A percentile compares a stretch with the other conserved stretches of the same genome.
phyloP scores from a whole-genome alignment of 2,113 vertebrate genomes.

The Ciconia maguari region DNA sequence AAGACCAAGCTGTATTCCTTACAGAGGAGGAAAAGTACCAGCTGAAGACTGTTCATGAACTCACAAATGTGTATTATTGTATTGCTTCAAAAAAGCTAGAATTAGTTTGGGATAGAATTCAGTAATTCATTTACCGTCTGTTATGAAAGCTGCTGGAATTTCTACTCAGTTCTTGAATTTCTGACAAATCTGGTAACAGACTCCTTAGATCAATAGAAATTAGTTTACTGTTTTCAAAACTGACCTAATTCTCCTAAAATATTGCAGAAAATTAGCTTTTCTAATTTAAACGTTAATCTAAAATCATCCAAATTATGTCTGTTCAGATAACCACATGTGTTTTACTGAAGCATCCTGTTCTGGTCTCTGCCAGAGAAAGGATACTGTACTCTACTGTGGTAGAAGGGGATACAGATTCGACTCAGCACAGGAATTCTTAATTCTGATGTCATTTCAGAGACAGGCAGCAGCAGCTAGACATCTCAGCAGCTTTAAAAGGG shows the following conservation, averaged over 20 bases:
- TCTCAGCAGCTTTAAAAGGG: neutral
- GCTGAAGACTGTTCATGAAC: neutral
- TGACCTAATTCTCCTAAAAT: neutral
- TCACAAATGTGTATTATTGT: neutral
- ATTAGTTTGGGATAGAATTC: neutral
- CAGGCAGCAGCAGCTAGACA: neutral
- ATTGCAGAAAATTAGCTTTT: neutral
- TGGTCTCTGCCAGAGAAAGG: constrained; percentile 2
- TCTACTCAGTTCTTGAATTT: neutral
- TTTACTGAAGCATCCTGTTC: neutral
- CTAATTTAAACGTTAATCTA: neutral
- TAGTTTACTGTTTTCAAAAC: neutral
- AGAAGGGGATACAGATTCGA: neutral
- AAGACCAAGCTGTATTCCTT: neutral
- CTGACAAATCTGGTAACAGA: neutral
- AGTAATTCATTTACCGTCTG: neutral
- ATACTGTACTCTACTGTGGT: neutral
- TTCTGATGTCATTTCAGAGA: neutral
- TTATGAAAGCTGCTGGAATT: neutral
- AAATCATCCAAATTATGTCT: neutral
- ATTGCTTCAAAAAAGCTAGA: neutral
- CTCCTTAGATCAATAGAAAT: neutral
- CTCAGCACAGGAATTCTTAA: neutral
- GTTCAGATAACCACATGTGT: neutral
- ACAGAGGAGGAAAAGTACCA: neutral